Evolutionary conservation across 1,140 invertebrate species (phyloP), one percentile per base, ranked within the genome.

Genomic region (Meloidogyne exigua): DNA sequence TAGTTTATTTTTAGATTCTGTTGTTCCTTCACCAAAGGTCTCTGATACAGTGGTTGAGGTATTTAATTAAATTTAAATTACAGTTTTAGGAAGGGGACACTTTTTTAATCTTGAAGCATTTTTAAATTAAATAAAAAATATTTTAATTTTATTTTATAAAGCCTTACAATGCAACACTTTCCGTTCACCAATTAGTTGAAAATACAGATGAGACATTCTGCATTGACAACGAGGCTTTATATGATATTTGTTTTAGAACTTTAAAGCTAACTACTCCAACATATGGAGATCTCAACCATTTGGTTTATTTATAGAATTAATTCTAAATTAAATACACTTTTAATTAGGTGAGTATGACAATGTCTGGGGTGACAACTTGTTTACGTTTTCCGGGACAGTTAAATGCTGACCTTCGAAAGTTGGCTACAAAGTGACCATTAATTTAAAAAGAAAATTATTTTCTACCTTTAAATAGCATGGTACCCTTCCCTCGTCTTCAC

Each of bases 381-480:
- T 87, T 90, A 62, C 88, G 91, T 39, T 91, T 91, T 82, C 90
- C 90, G 21, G 90, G 90, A 68, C 90, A 91, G 81, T 78, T 91
- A 77, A 91, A 91, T 79, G 94, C 95, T 68, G 74, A 73, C 25
- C 57, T 97, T 63, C 90, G 95, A 70, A 97, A 97, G 90, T 83
- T 97, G 79, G 95, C 95, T 36, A 95, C 96, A 21, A 96, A 97
- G 72, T 73, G 23, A 57, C 7, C 7, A n/a, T n/a, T n/a, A n/a
- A 11, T 36, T 28, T 73, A 96, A 79, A 94, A 63, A 64, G 64
- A 25, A 32, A 32, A 32, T 3, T 3, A 32, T 32, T 72, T 94
- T 72, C 96, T 96, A 90, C 82, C 96, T 79, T 94, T 94, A 28
- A 94, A 96, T 28, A 96, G 96, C 89, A 96, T 97, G 94, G 95